Evolutionary conservation across 2,888 invertebrate species (phyloP), one percentile per base, ranked within the genome.

Genomic region (Trisateles emortualis): DNA sequence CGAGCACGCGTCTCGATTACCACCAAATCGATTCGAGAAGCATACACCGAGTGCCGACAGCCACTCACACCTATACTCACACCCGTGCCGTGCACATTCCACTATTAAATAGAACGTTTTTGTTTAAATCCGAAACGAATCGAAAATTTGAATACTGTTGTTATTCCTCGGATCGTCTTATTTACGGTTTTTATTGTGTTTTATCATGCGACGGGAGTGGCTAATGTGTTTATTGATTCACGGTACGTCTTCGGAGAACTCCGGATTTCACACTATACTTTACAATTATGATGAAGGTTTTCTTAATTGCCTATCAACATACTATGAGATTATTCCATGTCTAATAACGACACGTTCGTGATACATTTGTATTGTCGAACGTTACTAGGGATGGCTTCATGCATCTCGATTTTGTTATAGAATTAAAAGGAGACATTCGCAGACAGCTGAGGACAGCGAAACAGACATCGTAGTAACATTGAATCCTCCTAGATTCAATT

Each of bases 51-150:
- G 62, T 65, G 64, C 59, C 54, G 57, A 58, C 36, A 46, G 22
- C 36, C 58, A 61, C 66, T 67, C 68, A 61, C 64, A 72, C 74
- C 70, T 70, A 74, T 72, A 74, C 68, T 66, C 58, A 77, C 74
- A 82, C 87, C 79, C 87, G 87, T 87, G 86, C 86, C 84, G 74
- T 74, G 76, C 79, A 79, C 77, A 85, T 83, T 82, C 84, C 81
- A 86, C 85, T 90, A 88, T 88, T 88, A 90, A 91, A 90, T 88
- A 88, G 87, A 90, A 85, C 88, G 92, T 90, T 92, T 88, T 90
- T 88, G 90, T 92, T 92, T 92, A 89, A 92, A 92, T 86, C 90
- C 87, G 91, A 81, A 76, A 74, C 92, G 83, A 92, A 92, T 92
- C 69, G 84, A 62, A 88, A 91, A 92, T 92, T 92, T 86, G 88